Conservation (phyloP, 35 echinoderm and acorn worm species). For the Apostichopus californicus region DNA sequence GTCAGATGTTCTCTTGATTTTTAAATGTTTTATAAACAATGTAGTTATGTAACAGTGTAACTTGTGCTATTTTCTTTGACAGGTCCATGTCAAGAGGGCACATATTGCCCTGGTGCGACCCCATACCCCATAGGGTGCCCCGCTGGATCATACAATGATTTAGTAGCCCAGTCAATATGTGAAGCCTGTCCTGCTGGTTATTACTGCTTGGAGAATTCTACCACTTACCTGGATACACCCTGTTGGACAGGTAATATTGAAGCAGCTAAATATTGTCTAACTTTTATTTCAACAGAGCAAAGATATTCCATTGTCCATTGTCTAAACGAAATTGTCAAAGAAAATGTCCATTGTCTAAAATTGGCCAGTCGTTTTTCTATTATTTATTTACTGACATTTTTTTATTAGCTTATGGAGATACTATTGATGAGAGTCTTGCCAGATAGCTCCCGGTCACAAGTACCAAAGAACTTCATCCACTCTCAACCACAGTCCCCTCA, state of each 20-base stretch:
- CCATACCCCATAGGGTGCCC: constrained; percentile 85
- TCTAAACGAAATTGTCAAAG: background rate
- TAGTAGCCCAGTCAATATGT: constrained; percentile 75
- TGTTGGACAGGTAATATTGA: constrained; percentile 68
- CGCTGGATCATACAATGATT: constrained; percentile 90
- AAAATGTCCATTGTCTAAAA: background rate
- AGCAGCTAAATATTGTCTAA: too few species aligned
- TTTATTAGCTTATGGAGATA: too few species aligned
- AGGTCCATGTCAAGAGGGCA: constrained; percentile 94
- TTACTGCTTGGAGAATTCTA: constrained; percentile 91
- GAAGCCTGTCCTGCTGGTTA: constrained; percentile 68
- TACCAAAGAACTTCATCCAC: too few species aligned
- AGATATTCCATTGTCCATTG: background rate
- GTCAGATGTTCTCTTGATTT: too few species aligned
- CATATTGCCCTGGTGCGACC: constrained; percentile 87
- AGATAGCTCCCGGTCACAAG: too few species aligned
- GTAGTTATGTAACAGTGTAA: too few species aligned
- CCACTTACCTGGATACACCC: constrained; percentile 82
- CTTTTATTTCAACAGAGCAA: too few species aligned
- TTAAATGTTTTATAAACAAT: too few species aligned
- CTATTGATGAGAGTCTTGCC: too few species aligned
- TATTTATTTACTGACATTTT: too few species aligned
- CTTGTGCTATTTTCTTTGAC: background rate
- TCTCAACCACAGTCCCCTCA: too few species aligned
- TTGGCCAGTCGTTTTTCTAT: too few species aligned